Evolutionary conservation across 2,113 vertebrate species (phyloP), one percentile per base, ranked within the genome.

Genomic region (Sakesphorus luctuosus): DNA sequence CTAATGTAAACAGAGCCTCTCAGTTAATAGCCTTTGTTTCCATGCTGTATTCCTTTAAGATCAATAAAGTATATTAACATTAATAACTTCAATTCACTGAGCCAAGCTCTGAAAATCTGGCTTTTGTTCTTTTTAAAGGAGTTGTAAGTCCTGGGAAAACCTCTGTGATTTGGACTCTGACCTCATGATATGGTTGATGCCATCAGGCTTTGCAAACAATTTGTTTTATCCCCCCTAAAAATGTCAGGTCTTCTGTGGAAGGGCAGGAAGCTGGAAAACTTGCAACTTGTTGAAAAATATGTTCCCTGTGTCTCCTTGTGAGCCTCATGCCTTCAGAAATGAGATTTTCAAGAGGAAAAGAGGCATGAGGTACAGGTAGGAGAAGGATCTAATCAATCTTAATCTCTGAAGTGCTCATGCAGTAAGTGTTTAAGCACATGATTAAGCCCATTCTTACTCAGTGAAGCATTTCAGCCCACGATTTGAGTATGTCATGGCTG

Each of bases 61-160:
- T 94, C 87, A 96, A 97, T 96, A 97, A 97, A 97, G 75, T 91
- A 33, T 69, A 83, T 94, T 93, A 73, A 90, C 50, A 50, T 87
- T 93, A 90, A 77, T 80, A 83, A 77, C 71, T 84, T 73, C n/a
- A 72, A 87, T 72, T 79, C 82, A 69, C 28, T 66, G 81, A 93
- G 33, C 87, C 84, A 83, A 91, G 59, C 63, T 89, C 78, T 87
- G 71, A 89, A 94, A 94, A 83, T 83, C 74, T 96, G 87, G 26
- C 52, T 93, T 93, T 91, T 89, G 46, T 87, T 87, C 33, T 65
- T 89, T 88, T 87, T 75, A 65, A 94, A 84, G 28, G 40, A 89
- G 7, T 76, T 89, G 16, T 75, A 94, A 59, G 25, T 80, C 63
- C 63, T 72, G 50, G 47, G 55, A 66, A 90, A 93, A 90, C 13